Evolutionary conservation across 2,888 invertebrate species (phyloP).

Genomic region (Dermolepida albohirtum): DNA sequence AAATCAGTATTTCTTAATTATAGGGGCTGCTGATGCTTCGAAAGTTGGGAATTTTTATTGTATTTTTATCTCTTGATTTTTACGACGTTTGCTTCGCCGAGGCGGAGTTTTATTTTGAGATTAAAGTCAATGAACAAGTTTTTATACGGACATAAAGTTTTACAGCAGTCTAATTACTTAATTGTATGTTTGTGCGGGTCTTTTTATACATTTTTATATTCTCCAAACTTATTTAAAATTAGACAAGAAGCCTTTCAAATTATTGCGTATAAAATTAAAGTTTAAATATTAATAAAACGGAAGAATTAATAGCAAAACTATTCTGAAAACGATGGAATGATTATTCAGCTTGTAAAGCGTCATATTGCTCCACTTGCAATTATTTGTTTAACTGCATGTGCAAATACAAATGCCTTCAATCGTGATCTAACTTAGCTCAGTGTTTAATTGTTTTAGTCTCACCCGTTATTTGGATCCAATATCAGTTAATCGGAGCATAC

Average conservation of each 20-base stretch:
- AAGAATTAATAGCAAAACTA: too few species aligned
- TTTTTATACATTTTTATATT: too few species aligned
- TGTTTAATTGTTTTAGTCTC: conserved; percentile 67
- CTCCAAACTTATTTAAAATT: background rate
- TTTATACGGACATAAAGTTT: conserved; percentile 25
- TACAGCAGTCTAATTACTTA: conserved; percentile 5
- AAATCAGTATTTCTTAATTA: conserved; percentile 14
- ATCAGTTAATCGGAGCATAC: conserved; percentile 75
- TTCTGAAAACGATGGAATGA: too few species aligned
- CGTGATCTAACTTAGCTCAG: background rate
- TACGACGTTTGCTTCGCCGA: conserved; percentile 13
- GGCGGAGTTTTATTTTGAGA: conserved; percentile 21
- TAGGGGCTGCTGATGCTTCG: background rate
- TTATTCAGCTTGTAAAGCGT: too few species aligned
- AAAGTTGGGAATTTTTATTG: conserved; percentile 28
- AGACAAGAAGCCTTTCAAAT: too few species aligned
- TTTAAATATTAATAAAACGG: too few species aligned
- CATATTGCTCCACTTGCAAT: too few species aligned
- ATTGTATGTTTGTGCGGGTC: conserved; percentile 1
- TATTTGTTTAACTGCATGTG: background rate
- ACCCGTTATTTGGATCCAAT: conserved; percentile 76
- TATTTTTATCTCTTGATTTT: conserved; percentile 21
- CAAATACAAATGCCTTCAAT: background rate
- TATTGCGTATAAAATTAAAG: too few species aligned
- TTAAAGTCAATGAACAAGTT: conserved; percentile 10